Base-by-base conservation (phyloP, 1,140 invertebrate genomes). In the Drosophila sturtevanti region DNA sequence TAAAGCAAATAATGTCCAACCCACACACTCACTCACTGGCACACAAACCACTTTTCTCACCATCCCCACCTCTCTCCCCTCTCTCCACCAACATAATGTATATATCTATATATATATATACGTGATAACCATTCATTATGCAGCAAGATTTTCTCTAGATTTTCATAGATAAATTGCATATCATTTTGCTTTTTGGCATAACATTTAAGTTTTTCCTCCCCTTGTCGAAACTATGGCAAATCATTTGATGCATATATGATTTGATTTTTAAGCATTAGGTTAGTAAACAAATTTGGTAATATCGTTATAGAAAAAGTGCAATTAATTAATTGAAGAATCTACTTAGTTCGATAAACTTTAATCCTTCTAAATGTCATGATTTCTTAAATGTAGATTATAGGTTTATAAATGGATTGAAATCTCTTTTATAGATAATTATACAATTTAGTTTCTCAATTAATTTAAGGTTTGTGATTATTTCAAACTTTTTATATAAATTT, bases 101-200 rank as follows among this genome's bases (percentile, higher is more conserved):
- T 22, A 52, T 55, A 55, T 9, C 10, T 34, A 54, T 54, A 31
- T 24, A 4, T 27, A 5, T 31, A 1, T 14, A 55, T 55, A 34
- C 9, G 34, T 35, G 54, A 56, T n/a, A 61, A 63, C 66, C 84
- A 87, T 87, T 89, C 84, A 87, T 87, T 87, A 87, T 79, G 65
- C 77, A 89, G 84, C 79, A 89, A 77, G 89, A 89, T 75, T 82
- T 48, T 70, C 73, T 54, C 77, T 72, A 89, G 84, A 87, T 87
- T 89, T 75, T 69, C 73, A 44, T 44, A 79, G 84, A 87, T 87
- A 89, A 87, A 87, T 87, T 84, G 84, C 84, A 89, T 87, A 89
- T 89, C 84, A 87, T 87, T 89, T 68, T 64, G 72, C 72, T 75
- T 76, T 76, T 65, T 75, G 64, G 41, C 72, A 74, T 38, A 56